Evolutionary conservation across 2,113 vertebrate species (phyloP).

Genomic region (Saccopteryx leptura): DNA sequence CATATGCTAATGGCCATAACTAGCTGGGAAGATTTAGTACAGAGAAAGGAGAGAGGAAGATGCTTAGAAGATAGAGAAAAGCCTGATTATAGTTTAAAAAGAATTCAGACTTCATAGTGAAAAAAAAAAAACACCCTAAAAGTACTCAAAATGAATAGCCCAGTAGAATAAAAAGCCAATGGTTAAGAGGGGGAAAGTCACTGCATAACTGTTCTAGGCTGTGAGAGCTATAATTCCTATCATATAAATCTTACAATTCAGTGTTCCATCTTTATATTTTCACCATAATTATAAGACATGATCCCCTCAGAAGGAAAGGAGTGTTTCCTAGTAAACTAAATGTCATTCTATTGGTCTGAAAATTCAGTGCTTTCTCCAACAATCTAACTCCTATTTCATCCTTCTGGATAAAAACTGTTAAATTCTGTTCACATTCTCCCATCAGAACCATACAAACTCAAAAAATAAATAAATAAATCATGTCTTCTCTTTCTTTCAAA

Average conservation of each 20-base stretch:
- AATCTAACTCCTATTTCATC: neutral
- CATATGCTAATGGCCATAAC: neutral
- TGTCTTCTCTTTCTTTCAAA: neutral
- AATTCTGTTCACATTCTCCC: neutral
- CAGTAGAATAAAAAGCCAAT: constrained; percentile 20
- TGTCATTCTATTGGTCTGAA: neutral
- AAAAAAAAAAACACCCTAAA: neutral
- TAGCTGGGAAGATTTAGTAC: neutral
- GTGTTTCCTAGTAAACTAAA: neutral
- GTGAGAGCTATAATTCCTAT: neutral
- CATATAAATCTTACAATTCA: neutral
- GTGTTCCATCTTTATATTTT: neutral
- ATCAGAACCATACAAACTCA: neutral
- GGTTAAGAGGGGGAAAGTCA: neutral
- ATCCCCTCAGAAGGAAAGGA: neutral
- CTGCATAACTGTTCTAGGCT: neutral
- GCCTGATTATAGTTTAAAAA: neutral
- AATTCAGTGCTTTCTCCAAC: neutral
- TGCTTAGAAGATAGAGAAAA: neutral
- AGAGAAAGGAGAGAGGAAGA: neutral
- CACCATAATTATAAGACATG: neutral
- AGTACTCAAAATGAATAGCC: neutral
- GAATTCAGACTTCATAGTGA: neutral
- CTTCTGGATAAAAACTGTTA: neutral
- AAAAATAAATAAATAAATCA: neutral